Base-by-base conservation (phyloP, 1,140 invertebrate species). In the Pogonomyrmex barbatus region DNA sequence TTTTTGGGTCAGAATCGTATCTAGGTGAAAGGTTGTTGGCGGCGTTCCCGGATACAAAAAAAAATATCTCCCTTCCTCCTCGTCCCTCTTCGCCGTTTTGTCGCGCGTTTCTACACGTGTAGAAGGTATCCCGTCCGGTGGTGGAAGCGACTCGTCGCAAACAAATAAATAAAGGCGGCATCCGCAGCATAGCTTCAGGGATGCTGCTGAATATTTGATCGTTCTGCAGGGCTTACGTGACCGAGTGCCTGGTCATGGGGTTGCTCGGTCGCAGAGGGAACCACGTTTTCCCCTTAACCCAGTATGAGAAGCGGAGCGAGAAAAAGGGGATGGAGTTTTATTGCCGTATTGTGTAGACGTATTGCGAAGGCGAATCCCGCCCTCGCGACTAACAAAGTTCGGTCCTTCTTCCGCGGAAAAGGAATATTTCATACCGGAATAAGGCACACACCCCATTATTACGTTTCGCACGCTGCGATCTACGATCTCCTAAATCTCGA, bases 1-100 rank as follows among this genome's bases (percentile, higher is more conserved):
- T 94, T 95, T 95, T 94, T 93, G 92, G 93, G 93, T 94, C 94
- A 94, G 88, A 91, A 92, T 92, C 88, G 92, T 93, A 94, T 93
- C 88, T 85, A 82, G 87, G 73, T 85, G 89, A 92, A 86, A 89
- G 90, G 77, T 78, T 75, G 89, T 82, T 94, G 94, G 94, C 93
- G 92, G 86, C 85, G 50, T 91, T 94, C 93, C 93, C 92, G 90
- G 45, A 65, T 60, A 86, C 24, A 82, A 85, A 85, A 91, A 91
- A 93, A 92, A 93, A 89, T 76, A 87, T 91, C 89, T 88, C 82
- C 82, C 56, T 52, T 65, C 52, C 33, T 67, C 47, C 65, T 14
- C n/a, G 39, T 17, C 12, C 12, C 30, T 12, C 17, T 50, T 39
- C 47, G 81, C 67, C 87, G 87, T 78, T 50, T 60, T 78, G 75